Conservation (phyloP, 2,888 invertebrate species). For the Epinotia bilunana region DNA sequence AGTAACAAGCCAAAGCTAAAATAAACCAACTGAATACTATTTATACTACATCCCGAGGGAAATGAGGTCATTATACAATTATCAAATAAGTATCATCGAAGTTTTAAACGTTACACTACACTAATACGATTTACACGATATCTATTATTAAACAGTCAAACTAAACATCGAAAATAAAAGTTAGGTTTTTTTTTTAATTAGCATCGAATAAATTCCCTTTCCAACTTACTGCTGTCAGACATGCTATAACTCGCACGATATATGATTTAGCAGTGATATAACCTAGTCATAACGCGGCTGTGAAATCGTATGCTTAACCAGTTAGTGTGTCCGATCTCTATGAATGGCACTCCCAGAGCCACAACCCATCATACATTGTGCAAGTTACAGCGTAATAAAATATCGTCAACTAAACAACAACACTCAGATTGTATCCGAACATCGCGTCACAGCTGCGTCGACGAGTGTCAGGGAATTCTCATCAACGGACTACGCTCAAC, state of each 20-base stretch:
- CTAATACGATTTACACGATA: conserved; percentile 67
- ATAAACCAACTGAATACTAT: conserved; percentile 35
- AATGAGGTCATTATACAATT: conserved; percentile 61
- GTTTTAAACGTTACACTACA: conserved; percentile 56
- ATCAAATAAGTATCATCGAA: conserved; percentile 51
- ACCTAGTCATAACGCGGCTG: too few species aligned
- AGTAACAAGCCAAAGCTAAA: conserved; percentile 31
- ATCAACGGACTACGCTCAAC: neutral
- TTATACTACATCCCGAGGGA: conserved; percentile 45
- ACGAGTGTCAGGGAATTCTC: conserved; percentile 8
- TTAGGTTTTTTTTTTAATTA: conserved; percentile 5
- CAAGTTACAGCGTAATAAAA: neutral
- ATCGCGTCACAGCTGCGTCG: neutral
- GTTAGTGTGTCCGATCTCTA: too few species aligned
- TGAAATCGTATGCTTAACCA: too few species aligned
- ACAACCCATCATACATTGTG: too few species aligned
- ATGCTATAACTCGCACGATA: neutral
- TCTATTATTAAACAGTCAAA: conserved; percentile 47
- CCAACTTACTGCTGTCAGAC: neutral
- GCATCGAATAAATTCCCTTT: neutral
- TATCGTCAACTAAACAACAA: neutral
- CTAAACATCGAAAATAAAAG: conserved; percentile 29
- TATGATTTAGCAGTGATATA: too few species aligned
- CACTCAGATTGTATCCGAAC: neutral
- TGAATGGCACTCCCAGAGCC: too few species aligned